Conservation (phyloP, 1,140 invertebrate species). For the Temnothorax nylanderi region DNA sequence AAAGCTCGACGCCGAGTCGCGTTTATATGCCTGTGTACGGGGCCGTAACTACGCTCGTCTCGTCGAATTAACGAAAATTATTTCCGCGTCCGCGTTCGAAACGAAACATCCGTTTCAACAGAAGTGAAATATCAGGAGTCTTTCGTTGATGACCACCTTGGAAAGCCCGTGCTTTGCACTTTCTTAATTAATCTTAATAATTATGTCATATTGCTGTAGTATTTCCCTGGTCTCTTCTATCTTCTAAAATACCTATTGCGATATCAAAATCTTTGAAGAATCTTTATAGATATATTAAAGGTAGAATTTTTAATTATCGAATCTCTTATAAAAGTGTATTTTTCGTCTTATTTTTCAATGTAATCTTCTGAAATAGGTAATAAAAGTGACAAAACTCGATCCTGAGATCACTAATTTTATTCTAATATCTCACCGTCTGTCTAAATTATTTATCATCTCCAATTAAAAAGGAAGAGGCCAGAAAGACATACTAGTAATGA, state of each 20-base stretch:
- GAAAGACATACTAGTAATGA: background rate
- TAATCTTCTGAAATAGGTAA: too few relatives aligned
- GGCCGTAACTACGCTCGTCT: background rate
- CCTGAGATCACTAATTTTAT: background rate
- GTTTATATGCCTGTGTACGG: slow-evolving; percentile 23
- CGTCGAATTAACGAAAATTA: background rate
- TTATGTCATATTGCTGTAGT: background rate
- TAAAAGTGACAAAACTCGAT: too few relatives aligned
- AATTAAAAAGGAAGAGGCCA: background rate
- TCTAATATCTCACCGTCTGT: background rate
- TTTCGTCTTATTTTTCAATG: background rate
- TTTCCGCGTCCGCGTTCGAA: background rate
- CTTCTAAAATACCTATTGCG: background rate
- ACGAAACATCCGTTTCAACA: background rate
- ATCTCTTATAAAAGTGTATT: background rate
- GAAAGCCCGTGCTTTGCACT: background rate
- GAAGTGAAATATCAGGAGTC: background rate
- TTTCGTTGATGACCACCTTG: background rate
- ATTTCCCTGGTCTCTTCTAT: background rate
- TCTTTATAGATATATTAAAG: background rate
- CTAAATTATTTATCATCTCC: background rate
- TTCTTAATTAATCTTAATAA: background rate
- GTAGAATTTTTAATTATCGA: background rate
- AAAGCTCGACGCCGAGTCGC: slow-evolving; percentile 1
- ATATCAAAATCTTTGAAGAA: background rate